Conservation (phyloP, 2,888 invertebrate species). For the Merodon equestris region DNA sequence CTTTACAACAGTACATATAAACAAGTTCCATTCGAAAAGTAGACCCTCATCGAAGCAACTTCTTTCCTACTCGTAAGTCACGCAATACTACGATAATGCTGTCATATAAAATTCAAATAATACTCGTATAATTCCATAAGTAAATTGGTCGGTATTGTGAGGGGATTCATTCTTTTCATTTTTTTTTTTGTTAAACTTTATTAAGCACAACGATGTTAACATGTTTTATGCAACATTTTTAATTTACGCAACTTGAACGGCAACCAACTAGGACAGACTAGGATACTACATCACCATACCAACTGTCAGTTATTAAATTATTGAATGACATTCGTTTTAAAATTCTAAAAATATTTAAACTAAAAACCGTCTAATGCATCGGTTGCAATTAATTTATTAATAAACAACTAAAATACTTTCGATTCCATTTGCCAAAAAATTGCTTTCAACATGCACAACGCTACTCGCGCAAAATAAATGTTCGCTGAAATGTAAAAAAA, state of each 20-base stretch:
- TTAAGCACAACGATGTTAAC: not conserved
- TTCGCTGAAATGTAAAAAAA: too few relatives aligned
- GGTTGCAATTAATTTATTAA: slow-evolving; percentile 52
- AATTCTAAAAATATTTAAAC: slow-evolving; percentile 50
- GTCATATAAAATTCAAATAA: slow-evolving; percentile 48
- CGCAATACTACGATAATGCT: slow-evolving; percentile 46
- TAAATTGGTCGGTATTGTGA: slow-evolving; percentile 38
- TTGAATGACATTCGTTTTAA: slow-evolving; percentile 51
- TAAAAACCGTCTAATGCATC: slow-evolving; percentile 36
- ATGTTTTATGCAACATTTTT: not conserved
- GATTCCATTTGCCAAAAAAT: slow-evolving; percentile 3
- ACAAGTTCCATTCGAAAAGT: not conserved
- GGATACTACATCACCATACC: slow-evolving; percentile 6
- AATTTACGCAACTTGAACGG: slow-evolving; percentile 36
- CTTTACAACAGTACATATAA: too few relatives aligned
- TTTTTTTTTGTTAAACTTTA: too few relatives aligned
- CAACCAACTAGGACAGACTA: slow-evolving; percentile 38
- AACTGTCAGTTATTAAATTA: slow-evolving; percentile 52
- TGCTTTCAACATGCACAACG: too few relatives aligned
- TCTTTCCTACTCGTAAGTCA: slow-evolving; percentile 37
- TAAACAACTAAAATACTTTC: slow-evolving; percentile 32
- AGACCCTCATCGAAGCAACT: slow-evolving; percentile 21
- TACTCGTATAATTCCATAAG: slow-evolving; percentile 47
- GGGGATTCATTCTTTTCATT: slow-evolving; percentile 1
- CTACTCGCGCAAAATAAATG: too few relatives aligned